Evolutionary conservation across 2,888 invertebrate genomes (phyloP).

Genomic region (Leptura quadrifasciata): DNA sequence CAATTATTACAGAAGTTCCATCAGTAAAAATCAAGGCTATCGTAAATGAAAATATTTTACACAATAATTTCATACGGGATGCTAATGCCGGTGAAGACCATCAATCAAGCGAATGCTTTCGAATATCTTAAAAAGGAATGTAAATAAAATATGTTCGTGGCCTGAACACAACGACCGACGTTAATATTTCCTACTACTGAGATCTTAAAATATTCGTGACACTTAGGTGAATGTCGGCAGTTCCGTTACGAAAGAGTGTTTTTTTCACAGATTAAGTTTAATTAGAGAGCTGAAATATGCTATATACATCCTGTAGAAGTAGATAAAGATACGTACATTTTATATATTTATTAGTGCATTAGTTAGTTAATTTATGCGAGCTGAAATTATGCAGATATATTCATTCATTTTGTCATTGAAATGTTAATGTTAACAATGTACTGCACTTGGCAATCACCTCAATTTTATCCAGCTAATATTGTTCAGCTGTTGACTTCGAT

Average conservation of each 20-base stretch:
- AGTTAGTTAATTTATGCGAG: constrained; percentile 47
- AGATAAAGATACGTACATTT: constrained; percentile 34
- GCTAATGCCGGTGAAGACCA: constrained; percentile 21
- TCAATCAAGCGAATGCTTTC: constrained; percentile 28
- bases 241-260: constrained; percentile 40
- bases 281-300: constrained; percentile 36
- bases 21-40: constrained; percentile 5
- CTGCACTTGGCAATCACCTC: constrained; percentile 68
- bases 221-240: constrained; percentile 39
- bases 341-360: constrained; percentile 43
- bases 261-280: constrained; percentile 38
- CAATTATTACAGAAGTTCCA: background rate
- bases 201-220: constrained; percentile 42
- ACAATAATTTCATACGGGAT: constrained; percentile 16
- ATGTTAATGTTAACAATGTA: constrained; percentile 65
- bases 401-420: constrained; percentile 66
- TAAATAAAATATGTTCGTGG: constrained; percentile 17
- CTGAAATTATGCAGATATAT: constrained; percentile 63
- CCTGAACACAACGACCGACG: constrained; percentile 22
- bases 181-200: constrained; percentile 38
- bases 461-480: constrained; percentile 57
- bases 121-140: constrained; percentile 30
- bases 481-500: constrained; percentile 50
- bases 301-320: constrained; percentile 36
- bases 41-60: constrained; percentile 8